A percentile compares a stretch with the other conserved stretches of the same genome.
Evolutionary conservation across 2,888 invertebrate species (phyloP).

Genomic region (Poecilobothrus nobilitatus): DNA sequence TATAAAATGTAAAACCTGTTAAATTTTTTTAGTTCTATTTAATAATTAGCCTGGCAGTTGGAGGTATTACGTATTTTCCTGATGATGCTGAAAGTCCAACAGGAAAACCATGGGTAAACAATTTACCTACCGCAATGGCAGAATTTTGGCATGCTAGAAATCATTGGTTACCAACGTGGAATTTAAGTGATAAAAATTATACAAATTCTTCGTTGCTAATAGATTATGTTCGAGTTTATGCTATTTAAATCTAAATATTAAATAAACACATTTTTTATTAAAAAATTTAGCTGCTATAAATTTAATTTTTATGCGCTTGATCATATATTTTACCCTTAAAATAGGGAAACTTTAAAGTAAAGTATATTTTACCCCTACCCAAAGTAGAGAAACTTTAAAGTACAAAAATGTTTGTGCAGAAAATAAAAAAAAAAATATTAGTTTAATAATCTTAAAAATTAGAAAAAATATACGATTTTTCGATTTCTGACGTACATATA

Average conservation of each 20-base stretch:
- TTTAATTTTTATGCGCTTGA: too few species aligned
- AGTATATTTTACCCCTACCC: too few species aligned
- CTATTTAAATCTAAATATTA: constrained; percentile 41
- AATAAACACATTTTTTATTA: too few species aligned
- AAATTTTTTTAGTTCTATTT: constrained; percentile 48
- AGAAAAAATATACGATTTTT: too few species aligned
- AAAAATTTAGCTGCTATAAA: too few species aligned
- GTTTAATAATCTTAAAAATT: too few species aligned
- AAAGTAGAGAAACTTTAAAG: too few species aligned
- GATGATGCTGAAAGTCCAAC: constrained; percentile 49
- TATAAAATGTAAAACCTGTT: constrained; percentile 10
- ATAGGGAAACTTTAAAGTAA: too few species aligned
- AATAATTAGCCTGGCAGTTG: constrained; percentile 58
- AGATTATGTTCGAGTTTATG: constrained; percentile 60
- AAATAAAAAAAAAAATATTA: too few species aligned
- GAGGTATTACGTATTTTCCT: constrained; percentile 56
- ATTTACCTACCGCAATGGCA: constrained; percentile 41
- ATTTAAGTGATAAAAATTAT: constrained; percentile 42
- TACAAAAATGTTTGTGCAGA: too few species aligned
- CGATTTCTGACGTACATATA: too few species aligned
- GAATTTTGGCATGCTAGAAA: constrained; percentile 56
- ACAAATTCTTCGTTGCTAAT: constrained; percentile 55
- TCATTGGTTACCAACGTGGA: constrained; percentile 54
- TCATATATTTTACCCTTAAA: too few species aligned
- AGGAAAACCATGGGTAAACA: constrained; percentile 49